Conservation (phyloP, 2,888 invertebrate species). For the Trileptium ribeirensis region DNA sequence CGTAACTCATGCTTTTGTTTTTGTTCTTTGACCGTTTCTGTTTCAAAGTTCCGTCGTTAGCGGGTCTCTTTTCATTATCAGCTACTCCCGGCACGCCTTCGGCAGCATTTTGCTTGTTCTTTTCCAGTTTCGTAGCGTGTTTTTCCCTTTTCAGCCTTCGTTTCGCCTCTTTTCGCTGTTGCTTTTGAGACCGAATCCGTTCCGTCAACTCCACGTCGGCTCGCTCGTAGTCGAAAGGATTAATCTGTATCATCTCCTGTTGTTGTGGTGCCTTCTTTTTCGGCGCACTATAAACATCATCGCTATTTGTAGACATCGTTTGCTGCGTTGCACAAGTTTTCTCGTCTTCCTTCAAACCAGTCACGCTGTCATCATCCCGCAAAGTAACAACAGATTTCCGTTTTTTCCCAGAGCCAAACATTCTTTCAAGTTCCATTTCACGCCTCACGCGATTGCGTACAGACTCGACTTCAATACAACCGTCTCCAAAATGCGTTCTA, state of each 20-base stretch:
- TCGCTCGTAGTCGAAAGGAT: neutral
- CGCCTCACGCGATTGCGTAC: neutral
- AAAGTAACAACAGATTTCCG: too few species aligned
- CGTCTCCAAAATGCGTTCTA: neutral
- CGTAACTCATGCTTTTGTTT: too few species aligned
- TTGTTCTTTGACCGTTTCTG: too few species aligned
- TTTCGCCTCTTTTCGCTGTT: neutral
- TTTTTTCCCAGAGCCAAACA: neutral
- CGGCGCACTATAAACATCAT: neutral
- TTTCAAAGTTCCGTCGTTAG: too few species aligned
- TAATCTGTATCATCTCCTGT: neutral
- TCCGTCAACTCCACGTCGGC: neutral
- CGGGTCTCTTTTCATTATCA: too few species aligned
- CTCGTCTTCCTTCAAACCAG: neutral
- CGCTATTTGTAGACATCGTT: too few species aligned
- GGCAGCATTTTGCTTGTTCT: neutral
- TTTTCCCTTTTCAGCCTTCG: neutral
- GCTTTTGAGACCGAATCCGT: neutral
- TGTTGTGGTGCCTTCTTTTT: neutral
- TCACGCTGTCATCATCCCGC: too few species aligned
- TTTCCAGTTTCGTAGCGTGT: neutral
- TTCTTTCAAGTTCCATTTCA: neutral
- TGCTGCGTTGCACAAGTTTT: neutral
- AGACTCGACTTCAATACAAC: neutral
- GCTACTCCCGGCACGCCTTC: too few species aligned